phyloP scores from a whole-genome alignment of 2,113 vertebrate genomes.

The western clawed frog (Xenopus tropicalis) region UCB_Xtro_10.0 CM004444.2:30875501-30876000 shows the following conservation, averaged over 20 bases:
- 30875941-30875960: too few relatives aligned
- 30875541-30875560: constrained; percentile 8
- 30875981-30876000: too few relatives aligned
- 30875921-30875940: too few relatives aligned
- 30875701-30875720: not conserved
- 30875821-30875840: constrained; percentile 19
- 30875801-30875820: constrained; percentile 10
- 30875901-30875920: too few relatives aligned
- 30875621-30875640: not conserved
- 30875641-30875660: not conserved
- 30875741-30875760: not conserved
- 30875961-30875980: too few relatives aligned
- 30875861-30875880: not conserved
- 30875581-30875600: not conserved
- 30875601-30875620: not conserved
- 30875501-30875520: constrained; percentile 43
- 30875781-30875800: constrained; percentile 8
- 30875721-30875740: constrained; percentile 4
- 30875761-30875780: constrained; percentile 13
- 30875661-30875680: not conserved
- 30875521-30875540: constrained; percentile 32
- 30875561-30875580: constrained; percentile 2
- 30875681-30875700: not conserved
- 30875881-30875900: not conserved
- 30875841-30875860: constrained; percentile 14